Evolutionary conservation across 2,888 invertebrate genomes (phyloP).

Genomic region (Andricus quercusramuli): DNA sequence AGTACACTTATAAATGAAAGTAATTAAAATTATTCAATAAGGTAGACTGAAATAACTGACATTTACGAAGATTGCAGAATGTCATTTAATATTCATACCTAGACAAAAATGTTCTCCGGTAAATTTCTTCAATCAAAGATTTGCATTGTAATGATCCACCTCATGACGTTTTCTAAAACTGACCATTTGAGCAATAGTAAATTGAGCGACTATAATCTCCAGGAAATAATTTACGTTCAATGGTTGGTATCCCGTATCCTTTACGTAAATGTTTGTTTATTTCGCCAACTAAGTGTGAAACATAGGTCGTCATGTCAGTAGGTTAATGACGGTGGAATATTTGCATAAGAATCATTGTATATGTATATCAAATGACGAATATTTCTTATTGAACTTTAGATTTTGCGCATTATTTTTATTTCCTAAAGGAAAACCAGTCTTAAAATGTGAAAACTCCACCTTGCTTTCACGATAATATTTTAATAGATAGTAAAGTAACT

Average conservation of each 20-base stretch:
- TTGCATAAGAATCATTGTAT: conserved; percentile 18
- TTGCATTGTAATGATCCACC: conserved; percentile 4
- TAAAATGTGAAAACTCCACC: too few relatives aligned
- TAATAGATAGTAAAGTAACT: too few relatives aligned
- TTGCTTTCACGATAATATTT: too few relatives aligned
- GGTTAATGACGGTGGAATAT: conserved; percentile 28
- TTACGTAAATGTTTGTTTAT: conserved; percentile 39
- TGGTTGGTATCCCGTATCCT: not conserved
- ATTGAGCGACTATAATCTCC: conserved; percentile 9
- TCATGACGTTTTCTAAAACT: not conserved
- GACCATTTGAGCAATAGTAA: conserved; percentile 8
- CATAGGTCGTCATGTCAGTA: conserved; percentile 2
- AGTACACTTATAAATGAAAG: not conserved
- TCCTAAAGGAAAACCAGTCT: too few relatives aligned
- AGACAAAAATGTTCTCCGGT: not conserved
- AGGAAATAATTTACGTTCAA: conserved; percentile 35
- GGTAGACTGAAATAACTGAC: too few relatives aligned
- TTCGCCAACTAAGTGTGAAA: not conserved
- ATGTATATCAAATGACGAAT: not conserved
- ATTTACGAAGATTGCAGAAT: not conserved
- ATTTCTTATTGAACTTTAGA: too few relatives aligned
- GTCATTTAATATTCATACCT: not conserved
- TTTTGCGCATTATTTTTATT: too few relatives aligned
- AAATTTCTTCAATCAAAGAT: conserved; percentile 22
- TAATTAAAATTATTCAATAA: not conserved